These are phyloP conservation scores for Magallana nippona DNA, from an alignment of 2,888 invertebrate species.

Conservation along the genomic window DNA sequence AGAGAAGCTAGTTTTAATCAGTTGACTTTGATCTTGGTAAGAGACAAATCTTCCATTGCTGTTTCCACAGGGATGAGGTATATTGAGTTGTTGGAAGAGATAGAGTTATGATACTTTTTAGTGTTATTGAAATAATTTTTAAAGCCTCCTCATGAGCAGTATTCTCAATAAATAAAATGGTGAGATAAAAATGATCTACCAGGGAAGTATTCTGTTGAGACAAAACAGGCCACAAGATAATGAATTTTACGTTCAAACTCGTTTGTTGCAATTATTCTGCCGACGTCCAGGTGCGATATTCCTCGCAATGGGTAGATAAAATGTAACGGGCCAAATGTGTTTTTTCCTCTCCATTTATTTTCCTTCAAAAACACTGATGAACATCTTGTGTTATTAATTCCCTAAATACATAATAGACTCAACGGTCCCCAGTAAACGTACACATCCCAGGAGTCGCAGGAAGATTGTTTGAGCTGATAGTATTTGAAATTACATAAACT, in stretches of 20 bases:
- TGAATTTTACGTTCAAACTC: constrained; percentile 32
- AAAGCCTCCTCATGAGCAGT: neutral
- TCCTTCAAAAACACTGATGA: constrained; percentile 4
- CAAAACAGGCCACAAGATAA: constrained; percentile 25
- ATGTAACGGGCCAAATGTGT: neutral
- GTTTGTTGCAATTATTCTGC: constrained; percentile 32
- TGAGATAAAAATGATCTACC: constrained; percentile 6
- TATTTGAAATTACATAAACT: constrained; percentile 27
- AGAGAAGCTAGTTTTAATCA: neutral
- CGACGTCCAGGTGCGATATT: constrained; percentile 16
- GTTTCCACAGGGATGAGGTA: neutral
- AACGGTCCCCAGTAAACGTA: constrained; percentile 7
- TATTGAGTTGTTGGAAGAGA: neutral
- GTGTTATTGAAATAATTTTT: neutral
- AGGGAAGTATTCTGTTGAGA: constrained; percentile 33
- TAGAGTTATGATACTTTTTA: neutral
- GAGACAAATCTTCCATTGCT: neutral
- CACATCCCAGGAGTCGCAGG: neutral
- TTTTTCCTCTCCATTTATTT: constrained; percentile 29
- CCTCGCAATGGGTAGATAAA: constrained; percentile 17
- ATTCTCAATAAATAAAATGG: constrained; percentile 11
- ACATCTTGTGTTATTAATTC: constrained; percentile 30
- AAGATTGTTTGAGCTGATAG: constrained; percentile 19
- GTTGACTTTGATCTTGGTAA: neutral
- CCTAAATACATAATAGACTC: constrained; percentile 13